Conservation (phyloP, 2,888 invertebrate genomes). For the Meloe dianella region DNA sequence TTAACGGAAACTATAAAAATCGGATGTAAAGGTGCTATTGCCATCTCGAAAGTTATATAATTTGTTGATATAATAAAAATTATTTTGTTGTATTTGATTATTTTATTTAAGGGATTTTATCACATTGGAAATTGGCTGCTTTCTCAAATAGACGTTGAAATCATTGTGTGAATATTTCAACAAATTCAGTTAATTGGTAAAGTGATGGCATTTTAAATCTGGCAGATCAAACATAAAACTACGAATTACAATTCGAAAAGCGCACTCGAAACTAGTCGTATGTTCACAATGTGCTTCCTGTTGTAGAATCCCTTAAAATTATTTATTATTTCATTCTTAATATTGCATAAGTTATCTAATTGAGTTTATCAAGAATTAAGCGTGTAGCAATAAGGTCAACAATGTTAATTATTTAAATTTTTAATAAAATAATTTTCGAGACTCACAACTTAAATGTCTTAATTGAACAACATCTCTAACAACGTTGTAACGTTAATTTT, state of each 20-base stretch:
- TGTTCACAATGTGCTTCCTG: background rate
- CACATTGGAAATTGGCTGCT: too few relatives aligned
- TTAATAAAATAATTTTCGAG: background rate
- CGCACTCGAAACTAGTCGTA: too few relatives aligned
- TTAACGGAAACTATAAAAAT: slow-evolving; percentile 85
- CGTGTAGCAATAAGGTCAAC: background rate
- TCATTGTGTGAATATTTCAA: too few relatives aligned
- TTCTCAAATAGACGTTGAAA: too few relatives aligned
- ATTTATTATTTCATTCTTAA: background rate
- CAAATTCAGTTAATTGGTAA: too few relatives aligned
- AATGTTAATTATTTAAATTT: background rate
- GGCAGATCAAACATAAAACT: too few relatives aligned
- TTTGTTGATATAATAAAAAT: slow-evolving; percentile 2
- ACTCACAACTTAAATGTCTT: background rate
- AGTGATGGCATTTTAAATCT: too few relatives aligned
- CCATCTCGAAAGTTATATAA: slow-evolving; percentile 87
- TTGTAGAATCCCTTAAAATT: background rate
- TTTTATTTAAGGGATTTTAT: background rate
- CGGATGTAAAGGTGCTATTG: slow-evolving; percentile 93
- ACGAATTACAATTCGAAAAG: too few relatives aligned
- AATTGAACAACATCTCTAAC: too few relatives aligned
- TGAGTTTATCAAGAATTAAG: background rate
- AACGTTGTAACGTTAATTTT: background rate
- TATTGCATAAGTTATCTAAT: background rate
- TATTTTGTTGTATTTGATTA: background rate